Conservation (phyloP, 1,140 invertebrate genomes). For the Rhyacophila brunnea region DNA sequence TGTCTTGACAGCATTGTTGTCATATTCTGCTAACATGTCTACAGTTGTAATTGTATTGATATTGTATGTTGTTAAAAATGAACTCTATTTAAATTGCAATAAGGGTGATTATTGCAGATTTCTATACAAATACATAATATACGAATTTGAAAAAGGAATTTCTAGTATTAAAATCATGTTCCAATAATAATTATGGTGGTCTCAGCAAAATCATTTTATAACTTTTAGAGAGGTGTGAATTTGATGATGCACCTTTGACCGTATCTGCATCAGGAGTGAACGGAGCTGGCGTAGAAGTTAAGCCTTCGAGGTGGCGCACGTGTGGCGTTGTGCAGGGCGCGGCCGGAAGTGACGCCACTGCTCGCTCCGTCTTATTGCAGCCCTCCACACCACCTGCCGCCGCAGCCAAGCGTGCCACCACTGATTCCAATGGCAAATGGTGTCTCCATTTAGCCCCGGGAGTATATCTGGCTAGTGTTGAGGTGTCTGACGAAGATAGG, state of each 20-base stretch:
- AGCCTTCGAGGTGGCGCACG: constrained; percentile 43
- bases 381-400: constrained; percentile 6
- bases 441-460: constrained; percentile 69
- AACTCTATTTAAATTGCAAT: too few relatives aligned
- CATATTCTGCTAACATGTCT: too few relatives aligned
- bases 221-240: constrained; percentile 42
- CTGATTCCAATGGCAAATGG: constrained; percentile 62
- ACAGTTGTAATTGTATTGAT: too few relatives aligned
- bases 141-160: too few relatives aligned
- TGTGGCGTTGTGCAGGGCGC: constrained; percentile 43
- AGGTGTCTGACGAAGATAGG: constrained; percentile 64
- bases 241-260: constrained; percentile 39
- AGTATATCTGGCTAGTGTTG: constrained; percentile 66
- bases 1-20: too few relatives aligned
- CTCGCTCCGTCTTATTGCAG: constrained; percentile 12
- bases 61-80: too few relatives aligned
- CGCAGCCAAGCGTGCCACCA: constrained; percentile 51
- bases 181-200: too few relatives aligned
- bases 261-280: constrained; percentile 33
- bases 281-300: constrained; percentile 16
- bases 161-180: too few relatives aligned
- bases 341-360: neutral
- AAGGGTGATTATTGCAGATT: too few relatives aligned
- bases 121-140: too few relatives aligned
- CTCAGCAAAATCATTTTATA: too few relatives aligned